Evolutionary conservation across 1,140 invertebrate genomes (phyloP).

Genomic region (Lethocerus indicus): DNA sequence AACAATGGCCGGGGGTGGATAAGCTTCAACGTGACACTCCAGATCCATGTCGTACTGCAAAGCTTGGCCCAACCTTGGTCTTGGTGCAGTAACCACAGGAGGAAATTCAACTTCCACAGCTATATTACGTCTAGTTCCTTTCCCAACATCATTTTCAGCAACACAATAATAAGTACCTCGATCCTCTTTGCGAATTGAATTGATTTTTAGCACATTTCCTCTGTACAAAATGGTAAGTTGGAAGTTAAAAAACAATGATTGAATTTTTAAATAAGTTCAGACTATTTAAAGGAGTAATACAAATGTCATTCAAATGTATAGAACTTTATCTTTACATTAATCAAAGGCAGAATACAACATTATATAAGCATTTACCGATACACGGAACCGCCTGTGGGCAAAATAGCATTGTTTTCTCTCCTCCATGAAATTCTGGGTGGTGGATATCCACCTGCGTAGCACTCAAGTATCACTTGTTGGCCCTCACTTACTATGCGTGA

Average conservation of each 20-base stretch:
- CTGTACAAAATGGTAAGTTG: conserved; percentile 30
- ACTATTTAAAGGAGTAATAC: too few relatives aligned
- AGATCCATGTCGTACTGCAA: conserved; percentile 84
- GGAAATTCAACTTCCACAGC: conserved; percentile 78
- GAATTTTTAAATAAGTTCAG: too few relatives aligned
- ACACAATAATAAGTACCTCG: conserved; percentile 87
- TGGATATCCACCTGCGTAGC: conserved; percentile 73
- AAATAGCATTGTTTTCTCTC: conserved; percentile 78
- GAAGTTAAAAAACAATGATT: too few relatives aligned
- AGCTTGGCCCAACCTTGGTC: conserved; percentile 66
- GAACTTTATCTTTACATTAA: too few relatives aligned
- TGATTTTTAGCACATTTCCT: conserved; percentile 70
- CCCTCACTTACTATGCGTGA: conserved; percentile 69
- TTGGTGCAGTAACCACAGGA: conserved; percentile 65
- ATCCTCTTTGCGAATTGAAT: conserved; percentile 65
- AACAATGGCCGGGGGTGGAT: conserved; percentile 70
- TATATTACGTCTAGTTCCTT: conserved; percentile 66
- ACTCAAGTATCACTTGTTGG: conserved; percentile 61
- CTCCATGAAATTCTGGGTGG: conserved; percentile 74
- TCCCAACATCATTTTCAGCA: conserved; percentile 78
- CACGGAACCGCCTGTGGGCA: conserved; percentile 73
- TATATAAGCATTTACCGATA: conserved; percentile 31
- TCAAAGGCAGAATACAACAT: too few relatives aligned
- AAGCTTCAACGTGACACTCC: conserved; percentile 82
- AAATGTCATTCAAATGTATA: too few relatives aligned